A percentile compares a stretch with the other conserved stretches of the same genome.
These are phyloP conservation scores for Coturnix japonica DNA, from an alignment of 2,113 vertebrate genomes.

Conservation along the genomic window DNA sequence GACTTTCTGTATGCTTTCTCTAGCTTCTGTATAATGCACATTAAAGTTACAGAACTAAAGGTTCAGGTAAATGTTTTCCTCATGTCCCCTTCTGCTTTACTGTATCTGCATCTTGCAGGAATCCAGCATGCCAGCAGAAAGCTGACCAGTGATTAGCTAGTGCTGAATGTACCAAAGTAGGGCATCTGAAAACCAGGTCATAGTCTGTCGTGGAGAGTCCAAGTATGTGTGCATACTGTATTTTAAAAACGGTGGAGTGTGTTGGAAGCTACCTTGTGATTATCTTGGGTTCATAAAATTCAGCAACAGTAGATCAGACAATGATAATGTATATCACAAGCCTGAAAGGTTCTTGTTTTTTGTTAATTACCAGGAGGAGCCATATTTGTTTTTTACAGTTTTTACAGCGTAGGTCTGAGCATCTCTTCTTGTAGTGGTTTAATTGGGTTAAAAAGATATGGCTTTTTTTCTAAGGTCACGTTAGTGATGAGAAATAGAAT, in stretches of 20 bases:
- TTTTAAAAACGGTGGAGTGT: not conserved
- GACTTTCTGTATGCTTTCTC: not conserved
- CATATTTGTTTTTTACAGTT: not conserved
- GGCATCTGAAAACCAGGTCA: constrained; percentile 61
- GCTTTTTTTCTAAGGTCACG: not conserved
- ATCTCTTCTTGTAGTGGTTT: not conserved
- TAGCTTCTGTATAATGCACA: not conserved
- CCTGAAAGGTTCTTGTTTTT: fast-evolving
- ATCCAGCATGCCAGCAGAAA: not conserved
- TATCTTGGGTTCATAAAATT: constrained; percentile 11
- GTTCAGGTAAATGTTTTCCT: not conserved
- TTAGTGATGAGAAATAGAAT: not conserved
- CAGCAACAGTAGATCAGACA: not conserved
- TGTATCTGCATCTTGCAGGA: not conserved
- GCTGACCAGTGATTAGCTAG: not conserved
- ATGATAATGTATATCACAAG: not conserved
- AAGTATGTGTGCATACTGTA: not conserved
- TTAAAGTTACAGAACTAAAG: not conserved
- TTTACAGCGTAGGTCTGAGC: not conserved
- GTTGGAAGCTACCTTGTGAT: not conserved
- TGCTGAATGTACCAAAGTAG: constrained; percentile 30
- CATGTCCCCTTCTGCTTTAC: not conserved
- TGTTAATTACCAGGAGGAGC: not conserved
- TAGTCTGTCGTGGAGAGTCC: not conserved
- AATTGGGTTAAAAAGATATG: not conserved